Evolutionary conservation across 2,888 invertebrate genomes (phyloP), one percentile per base, ranked within the genome.

Genomic region (Esperia sulphurella): DNA sequence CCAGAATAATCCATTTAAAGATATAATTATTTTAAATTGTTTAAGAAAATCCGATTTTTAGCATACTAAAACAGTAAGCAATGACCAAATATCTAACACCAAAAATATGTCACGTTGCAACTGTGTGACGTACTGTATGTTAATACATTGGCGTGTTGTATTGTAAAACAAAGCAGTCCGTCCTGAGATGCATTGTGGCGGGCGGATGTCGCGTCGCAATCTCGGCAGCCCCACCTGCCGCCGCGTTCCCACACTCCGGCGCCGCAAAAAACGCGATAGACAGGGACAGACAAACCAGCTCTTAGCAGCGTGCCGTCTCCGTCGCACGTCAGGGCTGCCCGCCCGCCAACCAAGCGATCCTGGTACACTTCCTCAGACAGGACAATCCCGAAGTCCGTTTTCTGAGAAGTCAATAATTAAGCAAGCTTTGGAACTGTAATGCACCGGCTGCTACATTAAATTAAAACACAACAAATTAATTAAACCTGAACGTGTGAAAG

Each of bases 131-230:
- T 43, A 71, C 79, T n/a, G 80, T 81, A 79, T 81, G 83, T 79
- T 75, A 77, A 75, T 75, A 73, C 71, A 77, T 73, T 70, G 5
- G 75, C 70, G 72, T 72, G 73, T 75, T 64, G 76, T 76, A 78
- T 78, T 81, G 79, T 82, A 73, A 83, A 78, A 82, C 81, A 83
- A 81, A 81, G 80, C 78, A 65, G 68, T 63, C 63, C 68, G 61
- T 61, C 73, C 73, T 68, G 75, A 83, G 88, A 85, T 86, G 88
- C 84, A 85, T 86, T 85, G 88, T 86, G 79, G 71, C 78, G 84
- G 75, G 85, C 88, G 88, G 89, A 89, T 89, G 89, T 88, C 88
- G 84, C 85, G 79, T 79, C 84, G 85, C 88, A 88, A 88, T 89
- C 89, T 87, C 88, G 69, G 86, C 85, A 77, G 83, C 80, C 85